These are phyloP conservation scores for Egretta garzetta DNA, from an alignment of 2,113 vertebrate genomes.

Conservation along the genomic window DNA sequence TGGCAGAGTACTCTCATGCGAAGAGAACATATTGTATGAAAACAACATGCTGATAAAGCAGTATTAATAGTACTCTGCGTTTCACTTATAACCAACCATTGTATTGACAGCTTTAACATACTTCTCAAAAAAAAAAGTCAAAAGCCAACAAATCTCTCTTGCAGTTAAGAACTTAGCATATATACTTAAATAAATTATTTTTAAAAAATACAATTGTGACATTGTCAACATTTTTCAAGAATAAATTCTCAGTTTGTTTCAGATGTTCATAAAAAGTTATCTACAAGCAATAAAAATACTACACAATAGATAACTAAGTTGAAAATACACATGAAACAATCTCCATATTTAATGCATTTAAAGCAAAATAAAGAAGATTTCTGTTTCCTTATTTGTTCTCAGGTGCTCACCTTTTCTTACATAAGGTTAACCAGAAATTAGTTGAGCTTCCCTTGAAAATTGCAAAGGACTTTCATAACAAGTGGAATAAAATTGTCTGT, in stretches of 20 bases:
- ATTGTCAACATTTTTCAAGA: neutral
- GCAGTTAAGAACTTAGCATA: neutral
- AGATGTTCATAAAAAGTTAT: neutral
- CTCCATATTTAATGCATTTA: neutral
- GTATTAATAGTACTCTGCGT: neutral
- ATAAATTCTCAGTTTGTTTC: neutral
- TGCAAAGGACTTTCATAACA: neutral
- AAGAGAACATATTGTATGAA: neutral
- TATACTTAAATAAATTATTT: neutral
- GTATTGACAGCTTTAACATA: neutral
- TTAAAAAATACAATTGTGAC: neutral
- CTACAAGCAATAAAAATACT: neutral
- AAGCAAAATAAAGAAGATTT: neutral
- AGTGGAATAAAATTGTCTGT: neutral
- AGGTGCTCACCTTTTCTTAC: neutral
- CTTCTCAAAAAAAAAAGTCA: neutral
- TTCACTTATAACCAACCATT: neutral
- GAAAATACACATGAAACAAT: neutral
- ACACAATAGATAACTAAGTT: neutral
- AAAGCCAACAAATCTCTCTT: neutral
- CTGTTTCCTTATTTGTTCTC: neutral
- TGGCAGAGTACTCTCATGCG: neutral
- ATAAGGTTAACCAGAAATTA: neutral
- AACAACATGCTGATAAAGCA: neutral
- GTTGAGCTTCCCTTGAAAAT: neutral